Evolutionary conservation across 2,888 invertebrate genomes (phyloP).

Genomic region (Diachrysia chrysitis): DNA sequence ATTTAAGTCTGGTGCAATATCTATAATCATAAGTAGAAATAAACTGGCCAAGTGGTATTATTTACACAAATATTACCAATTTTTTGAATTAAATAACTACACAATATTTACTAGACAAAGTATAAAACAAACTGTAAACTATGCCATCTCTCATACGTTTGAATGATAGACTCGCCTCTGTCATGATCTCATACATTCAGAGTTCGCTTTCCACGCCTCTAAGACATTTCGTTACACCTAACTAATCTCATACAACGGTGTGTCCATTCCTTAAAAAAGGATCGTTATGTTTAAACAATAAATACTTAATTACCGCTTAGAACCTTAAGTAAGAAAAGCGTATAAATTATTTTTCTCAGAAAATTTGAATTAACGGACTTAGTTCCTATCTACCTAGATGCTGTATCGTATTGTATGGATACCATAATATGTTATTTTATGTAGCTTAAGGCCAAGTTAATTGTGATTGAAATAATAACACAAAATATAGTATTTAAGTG

Average conservation of each 20-base stretch:
- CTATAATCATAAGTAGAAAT: background rate
- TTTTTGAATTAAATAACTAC: slow-evolving; percentile 9
- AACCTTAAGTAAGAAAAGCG: slow-evolving; percentile 87
- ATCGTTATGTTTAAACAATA: slow-evolving; percentile 74
- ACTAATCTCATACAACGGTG: slow-evolving; percentile 81
- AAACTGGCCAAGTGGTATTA: background rate
- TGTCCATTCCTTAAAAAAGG: slow-evolving; percentile 66
- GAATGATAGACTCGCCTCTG: slow-evolving; percentile 14
- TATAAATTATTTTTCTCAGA: slow-evolving; percentile 80
- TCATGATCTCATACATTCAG: slow-evolving; percentile 46
- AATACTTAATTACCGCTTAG: slow-evolving; percentile 86
- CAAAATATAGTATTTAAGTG: too few relatives aligned
- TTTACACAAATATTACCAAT: background rate
- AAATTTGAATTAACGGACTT: slow-evolving; percentile 75
- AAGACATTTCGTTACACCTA: slow-evolving; percentile 72
- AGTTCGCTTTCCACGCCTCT: slow-evolving; percentile 15
- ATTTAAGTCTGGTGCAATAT: slow-evolving; percentile 7
- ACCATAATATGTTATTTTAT: slow-evolving; percentile 31
- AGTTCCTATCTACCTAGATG: slow-evolving; percentile 72
- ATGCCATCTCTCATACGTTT: slow-evolving; percentile 23
- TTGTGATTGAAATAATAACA: background rate
- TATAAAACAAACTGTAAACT: slow-evolving; percentile 11
- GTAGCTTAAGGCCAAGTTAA: background rate
- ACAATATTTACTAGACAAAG: slow-evolving; percentile 18
- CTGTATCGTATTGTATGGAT: slow-evolving; percentile 62